Percentiles rank a stretch among this genome's conserved stretches.
Conservation (phyloP, 2,888 invertebrate species). For the Mamestra brassicae region DNA sequence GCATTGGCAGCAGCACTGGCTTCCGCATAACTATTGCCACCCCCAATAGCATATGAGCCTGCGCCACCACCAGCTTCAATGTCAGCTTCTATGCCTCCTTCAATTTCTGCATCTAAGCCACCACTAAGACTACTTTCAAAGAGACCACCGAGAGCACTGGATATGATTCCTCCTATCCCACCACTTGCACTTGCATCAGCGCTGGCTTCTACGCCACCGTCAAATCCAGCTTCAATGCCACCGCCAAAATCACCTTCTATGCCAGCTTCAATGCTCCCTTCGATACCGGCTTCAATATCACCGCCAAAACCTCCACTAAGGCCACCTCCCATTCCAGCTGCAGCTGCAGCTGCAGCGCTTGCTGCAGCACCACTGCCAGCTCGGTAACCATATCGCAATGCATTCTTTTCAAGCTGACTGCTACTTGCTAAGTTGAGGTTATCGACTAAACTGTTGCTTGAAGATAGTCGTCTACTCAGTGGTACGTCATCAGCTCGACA, state of each 20-base stretch:
- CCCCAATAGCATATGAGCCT: conserved; percentile 25
- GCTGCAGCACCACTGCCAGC: conserved; percentile 9
- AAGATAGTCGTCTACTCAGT: conserved; percentile 16
- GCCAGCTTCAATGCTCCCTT: conserved; percentile 29
- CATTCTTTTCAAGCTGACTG: conserved; percentile 18
- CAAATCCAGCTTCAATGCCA: conserved; percentile 28
- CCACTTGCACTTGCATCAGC: conserved; percentile 18
- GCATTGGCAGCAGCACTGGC: not conserved
- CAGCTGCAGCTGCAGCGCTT: conserved; percentile 26
- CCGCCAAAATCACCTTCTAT: conserved; percentile 27
- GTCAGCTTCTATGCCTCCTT: conserved; percentile 38
- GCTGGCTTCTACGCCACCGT: conserved; percentile 28
- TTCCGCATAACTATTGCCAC: conserved; percentile 8
- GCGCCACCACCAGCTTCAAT: conserved; percentile 41
- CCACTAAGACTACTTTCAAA: conserved; percentile 36
- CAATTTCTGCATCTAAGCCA: conserved; percentile 29
- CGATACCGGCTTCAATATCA: conserved; percentile 25
- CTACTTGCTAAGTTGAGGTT: not conserved
- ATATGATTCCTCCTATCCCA: conserved; percentile 38
- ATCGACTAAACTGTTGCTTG: conserved; percentile 14
- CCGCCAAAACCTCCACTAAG: conserved; percentile 9
- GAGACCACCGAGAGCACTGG: conserved; percentile 43
- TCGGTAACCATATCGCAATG: conserved; percentile 35
- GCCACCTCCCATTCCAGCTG: conserved; percentile 19
- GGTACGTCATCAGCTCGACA: conserved; percentile 47